Conservation (phyloP, 2,113 vertebrate genomes). For the Alectura lathami region DNA sequence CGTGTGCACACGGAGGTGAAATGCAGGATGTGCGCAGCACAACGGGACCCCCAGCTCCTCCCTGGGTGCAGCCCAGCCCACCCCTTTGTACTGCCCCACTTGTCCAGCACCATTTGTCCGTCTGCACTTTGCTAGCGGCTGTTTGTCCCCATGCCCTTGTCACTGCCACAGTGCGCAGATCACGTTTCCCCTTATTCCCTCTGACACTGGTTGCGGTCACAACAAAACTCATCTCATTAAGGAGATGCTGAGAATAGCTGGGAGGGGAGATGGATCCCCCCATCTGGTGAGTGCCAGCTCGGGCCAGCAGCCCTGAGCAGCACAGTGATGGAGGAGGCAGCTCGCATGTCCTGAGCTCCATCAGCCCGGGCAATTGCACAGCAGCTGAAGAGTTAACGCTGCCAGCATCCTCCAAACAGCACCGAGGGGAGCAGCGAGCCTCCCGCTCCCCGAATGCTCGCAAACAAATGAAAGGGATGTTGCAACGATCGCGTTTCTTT, state of each 20-base stretch:
- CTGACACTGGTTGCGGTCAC: slow-evolving; percentile 27
- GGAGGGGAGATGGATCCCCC: not conserved
- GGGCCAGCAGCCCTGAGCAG: fast-evolving
- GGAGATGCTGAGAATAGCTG: not conserved
- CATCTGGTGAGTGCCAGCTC: not conserved
- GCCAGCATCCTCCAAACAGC: slow-evolving; percentile 11
- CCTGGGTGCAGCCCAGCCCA: not conserved
- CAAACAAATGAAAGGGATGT: slow-evolving; percentile 51
- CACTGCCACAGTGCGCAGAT: not conserved
- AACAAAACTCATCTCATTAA: slow-evolving; percentile 37
- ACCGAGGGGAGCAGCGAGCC: slow-evolving; percentile 28
- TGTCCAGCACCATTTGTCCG: fast-evolving
- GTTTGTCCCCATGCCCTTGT: not conserved
- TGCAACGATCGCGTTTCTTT: slow-evolving; percentile 33
- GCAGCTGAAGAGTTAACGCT: not conserved
- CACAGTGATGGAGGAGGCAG: not conserved
- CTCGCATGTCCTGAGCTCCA: fast-evolving
- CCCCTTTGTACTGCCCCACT: not conserved
- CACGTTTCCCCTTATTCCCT: not conserved
- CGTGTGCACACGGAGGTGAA: not conserved
- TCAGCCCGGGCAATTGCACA: fast-evolving
- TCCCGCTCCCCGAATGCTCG: slow-evolving; percentile 14
- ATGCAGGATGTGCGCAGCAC: not conserved
- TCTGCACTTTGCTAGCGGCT: not conserved
- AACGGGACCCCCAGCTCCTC: not conserved